phyloP scores from a whole-genome alignment of 2,888 invertebrate species.

The Thalpophila matura region DNA sequence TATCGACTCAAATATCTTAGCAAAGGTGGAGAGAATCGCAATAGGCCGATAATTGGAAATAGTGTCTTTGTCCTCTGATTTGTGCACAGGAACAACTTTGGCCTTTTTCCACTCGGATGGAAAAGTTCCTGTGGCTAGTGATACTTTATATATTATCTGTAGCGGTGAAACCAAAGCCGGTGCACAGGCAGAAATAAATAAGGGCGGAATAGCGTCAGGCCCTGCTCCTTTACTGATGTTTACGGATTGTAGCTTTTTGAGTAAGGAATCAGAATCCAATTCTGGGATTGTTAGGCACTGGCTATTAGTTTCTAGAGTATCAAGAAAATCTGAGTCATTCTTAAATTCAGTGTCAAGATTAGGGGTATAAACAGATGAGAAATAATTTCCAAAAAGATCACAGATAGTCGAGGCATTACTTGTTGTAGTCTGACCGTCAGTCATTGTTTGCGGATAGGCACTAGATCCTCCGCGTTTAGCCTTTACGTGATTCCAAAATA shows the following conservation, averaged over 20 bases:
- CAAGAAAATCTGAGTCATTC: background rate
- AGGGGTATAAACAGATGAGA: conserved; percentile 11
- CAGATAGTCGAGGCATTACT: conserved; percentile 3
- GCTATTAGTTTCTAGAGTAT: background rate
- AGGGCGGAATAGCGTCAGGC: background rate
- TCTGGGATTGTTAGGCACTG: background rate
- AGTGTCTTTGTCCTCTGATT: no score
- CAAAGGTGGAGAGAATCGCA: no score
- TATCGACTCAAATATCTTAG: no score
- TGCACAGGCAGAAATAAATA: background rate
- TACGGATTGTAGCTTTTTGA: background rate
- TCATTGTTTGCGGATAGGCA: conserved; percentile 3
- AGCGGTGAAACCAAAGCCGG: background rate
- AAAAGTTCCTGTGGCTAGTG: no score
- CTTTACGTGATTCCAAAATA: conserved; percentile 13
- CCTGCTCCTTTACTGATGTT: background rate
- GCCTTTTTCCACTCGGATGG: no score
- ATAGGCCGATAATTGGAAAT: no score
- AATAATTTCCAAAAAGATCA: conserved; percentile 2
- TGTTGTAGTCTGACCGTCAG: conserved; percentile 10
- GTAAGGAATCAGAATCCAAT: background rate
- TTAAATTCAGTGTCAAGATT: background rate
- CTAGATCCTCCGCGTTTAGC: conserved; percentile 7
- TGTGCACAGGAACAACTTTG: no score
- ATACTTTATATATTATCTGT: background rate